Evolutionary conservation across 2,888 invertebrate genomes (phyloP).

Genomic region (Gnatocerus cornutus): DNA sequence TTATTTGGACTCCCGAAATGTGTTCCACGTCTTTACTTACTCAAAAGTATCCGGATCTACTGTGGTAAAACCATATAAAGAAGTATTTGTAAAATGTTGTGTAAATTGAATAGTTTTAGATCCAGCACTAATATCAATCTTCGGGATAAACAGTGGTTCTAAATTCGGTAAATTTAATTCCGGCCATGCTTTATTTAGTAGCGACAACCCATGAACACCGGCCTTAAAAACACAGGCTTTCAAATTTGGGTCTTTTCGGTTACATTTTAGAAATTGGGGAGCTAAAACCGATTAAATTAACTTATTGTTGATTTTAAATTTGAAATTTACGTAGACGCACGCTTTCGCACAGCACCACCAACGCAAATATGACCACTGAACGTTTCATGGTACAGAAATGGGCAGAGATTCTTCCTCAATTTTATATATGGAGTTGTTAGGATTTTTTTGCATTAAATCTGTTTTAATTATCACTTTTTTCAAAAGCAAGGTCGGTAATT

Average conservation of each 20-base stretch:
- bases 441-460: neutral
- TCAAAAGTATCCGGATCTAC: neutral
- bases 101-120: neutral
- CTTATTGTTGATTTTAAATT: neutral
- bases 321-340: neutral
- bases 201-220: neutral
- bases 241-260: constrained; percentile 1
- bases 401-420: neutral
- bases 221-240: neutral
- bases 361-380: neutral
- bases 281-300: neutral
- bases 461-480: too few relatives aligned
- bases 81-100: neutral
- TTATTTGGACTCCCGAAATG: too few relatives aligned
- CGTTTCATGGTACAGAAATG: neutral
- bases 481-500: too few relatives aligned
- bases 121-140: neutral
- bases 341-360: neutral
- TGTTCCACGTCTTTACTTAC: neutral
- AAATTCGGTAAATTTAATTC: neutral
- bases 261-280: neutral
- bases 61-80: neutral
- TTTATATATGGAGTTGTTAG: neutral
- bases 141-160: neutral
- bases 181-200: neutral